Base-by-base conservation (phyloP, 2,888 invertebrate genomes). In the Eulithis prunata region DNA sequence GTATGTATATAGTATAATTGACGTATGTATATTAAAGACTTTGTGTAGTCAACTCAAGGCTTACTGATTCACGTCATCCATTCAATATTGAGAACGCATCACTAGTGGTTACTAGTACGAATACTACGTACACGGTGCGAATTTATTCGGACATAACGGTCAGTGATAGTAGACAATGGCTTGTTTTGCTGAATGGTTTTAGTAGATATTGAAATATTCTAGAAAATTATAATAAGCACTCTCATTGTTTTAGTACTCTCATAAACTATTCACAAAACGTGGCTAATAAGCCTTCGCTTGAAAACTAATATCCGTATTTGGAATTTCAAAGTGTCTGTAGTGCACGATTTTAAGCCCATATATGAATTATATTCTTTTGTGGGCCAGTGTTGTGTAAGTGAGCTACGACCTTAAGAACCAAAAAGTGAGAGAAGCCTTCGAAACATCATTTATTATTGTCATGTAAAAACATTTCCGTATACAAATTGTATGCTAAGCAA, bases 81-180 rank as follows among this genome's bases (percentile, higher is more conserved):
- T 45, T 60, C 56, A 49, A 21, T 60, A 64, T 60, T 64, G 60
- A 56, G 75, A 78, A 77, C 73, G 51, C 59, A 64, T 56, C 55
- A 45, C 49, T 28, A 78, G 70, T 70, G 57, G 66, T 57, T 65
- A 58, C n/a, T n/a, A n/a, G n/a, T n/a, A n/a, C n/a, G n/a, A n/a
- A n/a, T n/a, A n/a, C 70, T 69, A 54, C 46, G 52, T 41, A 63
- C 13, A 57, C 52, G 57, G 54, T 51, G 36, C 57, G 51, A 54
- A 77, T 81, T 78, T 79, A 78, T 82, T 79, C 77, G 74, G 70
- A 71, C 69, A 69, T 82, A 85, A 85, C 85, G 80, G 85, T 73
- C 66, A 71, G 70, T 71, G 71, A 72, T 69, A 71, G 70, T 72
- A 78, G 77, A 84, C 82, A 84, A 81, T 79, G 73, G 76, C 64